These are phyloP conservation scores for Drosophila trapezifrons DNA, from an alignment of 1,140 invertebrate species.

Conservation along the genomic window DNA sequence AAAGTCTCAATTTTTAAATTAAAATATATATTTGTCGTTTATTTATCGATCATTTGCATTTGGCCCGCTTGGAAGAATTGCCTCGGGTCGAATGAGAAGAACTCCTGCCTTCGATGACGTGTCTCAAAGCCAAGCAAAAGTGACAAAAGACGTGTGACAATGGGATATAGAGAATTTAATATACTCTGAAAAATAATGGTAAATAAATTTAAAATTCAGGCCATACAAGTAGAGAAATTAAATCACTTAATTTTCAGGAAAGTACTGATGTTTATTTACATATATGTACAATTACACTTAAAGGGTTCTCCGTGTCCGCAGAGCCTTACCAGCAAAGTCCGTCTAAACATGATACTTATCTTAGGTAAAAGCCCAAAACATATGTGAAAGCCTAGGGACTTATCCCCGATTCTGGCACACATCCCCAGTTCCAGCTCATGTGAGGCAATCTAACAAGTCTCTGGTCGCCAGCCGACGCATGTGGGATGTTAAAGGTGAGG, in stretches of 20 bases:
- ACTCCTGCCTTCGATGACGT: conserved; percentile 60
- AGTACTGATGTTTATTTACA: too few species aligned
- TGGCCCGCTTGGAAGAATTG: conserved; percentile 60
- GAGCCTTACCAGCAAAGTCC: background rate
- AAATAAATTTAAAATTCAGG: background rate
- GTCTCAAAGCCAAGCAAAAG: conserved; percentile 19
- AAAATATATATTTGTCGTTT: conserved; percentile 63
- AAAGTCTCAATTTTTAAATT: conserved; percentile 27
- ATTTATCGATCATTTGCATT: conserved; percentile 68
- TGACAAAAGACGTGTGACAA: conserved; percentile 9
- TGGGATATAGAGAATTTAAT: background rate
- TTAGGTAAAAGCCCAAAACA: background rate
- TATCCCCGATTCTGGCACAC: background rate
- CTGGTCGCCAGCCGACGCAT: conserved; percentile 68
- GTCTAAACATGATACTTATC: background rate
- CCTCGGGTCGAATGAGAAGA: conserved; percentile 30
- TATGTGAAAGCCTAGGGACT: conserved; percentile 16
- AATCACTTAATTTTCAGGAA: too few species aligned
- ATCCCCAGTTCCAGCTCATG: conserved; percentile 34
- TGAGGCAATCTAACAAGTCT: conserved; percentile 61
- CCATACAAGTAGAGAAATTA: too few species aligned
- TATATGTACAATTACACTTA: too few species aligned
- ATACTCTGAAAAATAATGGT: conserved; percentile 5
- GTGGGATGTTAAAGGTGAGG: conserved; percentile 83
- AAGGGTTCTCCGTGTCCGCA: too few species aligned